These are phyloP conservation scores for Eleginops maclovinus DNA, from an alignment of 2,113 vertebrate species.

Conservation along the genomic window DNA sequence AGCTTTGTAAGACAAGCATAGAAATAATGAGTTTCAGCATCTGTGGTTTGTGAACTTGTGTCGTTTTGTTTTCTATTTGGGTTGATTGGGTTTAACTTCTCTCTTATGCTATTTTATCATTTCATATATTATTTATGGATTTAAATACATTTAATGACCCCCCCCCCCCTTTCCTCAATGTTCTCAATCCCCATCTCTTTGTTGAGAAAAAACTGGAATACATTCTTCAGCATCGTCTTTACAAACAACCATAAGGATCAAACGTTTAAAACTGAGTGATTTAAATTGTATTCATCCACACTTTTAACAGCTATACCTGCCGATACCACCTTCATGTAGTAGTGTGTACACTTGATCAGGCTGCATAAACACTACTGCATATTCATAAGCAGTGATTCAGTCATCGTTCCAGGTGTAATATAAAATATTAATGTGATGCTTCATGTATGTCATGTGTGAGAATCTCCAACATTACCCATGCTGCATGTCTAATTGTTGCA, in stretches of 20 bases:
- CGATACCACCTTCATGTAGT: neutral
- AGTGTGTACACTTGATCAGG: neutral
- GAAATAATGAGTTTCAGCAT: neutral
- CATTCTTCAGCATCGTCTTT: neutral
- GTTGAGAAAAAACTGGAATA: neutral
- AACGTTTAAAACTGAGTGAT: neutral
- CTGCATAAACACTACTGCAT: conserved; percentile 11
- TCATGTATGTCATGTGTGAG: neutral
- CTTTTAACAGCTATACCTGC: neutral
- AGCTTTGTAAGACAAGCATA: neutral
- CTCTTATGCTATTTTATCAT: neutral
- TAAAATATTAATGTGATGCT: conserved; percentile 41
- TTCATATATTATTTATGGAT: neutral
- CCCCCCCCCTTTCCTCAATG: neutral
- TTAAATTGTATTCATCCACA: conserved; percentile 1
- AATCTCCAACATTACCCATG: conserved; percentile 3
- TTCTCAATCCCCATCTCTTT: neutral
- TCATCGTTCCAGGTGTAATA: conserved; percentile 20
- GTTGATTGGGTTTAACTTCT: neutral
- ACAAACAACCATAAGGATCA: neutral
- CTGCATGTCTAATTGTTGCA: conserved; percentile 1
- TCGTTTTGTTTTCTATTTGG: neutral
- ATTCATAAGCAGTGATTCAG: conserved; percentile 31
- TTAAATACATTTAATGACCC: conserved; percentile 3
- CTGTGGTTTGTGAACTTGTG: neutral